Percentiles rank a stretch among this genome's conserved stretches.
phyloP scores from a whole-genome alignment of 2,113 vertebrate species.

The Stegostoma tigrinum region DNA sequence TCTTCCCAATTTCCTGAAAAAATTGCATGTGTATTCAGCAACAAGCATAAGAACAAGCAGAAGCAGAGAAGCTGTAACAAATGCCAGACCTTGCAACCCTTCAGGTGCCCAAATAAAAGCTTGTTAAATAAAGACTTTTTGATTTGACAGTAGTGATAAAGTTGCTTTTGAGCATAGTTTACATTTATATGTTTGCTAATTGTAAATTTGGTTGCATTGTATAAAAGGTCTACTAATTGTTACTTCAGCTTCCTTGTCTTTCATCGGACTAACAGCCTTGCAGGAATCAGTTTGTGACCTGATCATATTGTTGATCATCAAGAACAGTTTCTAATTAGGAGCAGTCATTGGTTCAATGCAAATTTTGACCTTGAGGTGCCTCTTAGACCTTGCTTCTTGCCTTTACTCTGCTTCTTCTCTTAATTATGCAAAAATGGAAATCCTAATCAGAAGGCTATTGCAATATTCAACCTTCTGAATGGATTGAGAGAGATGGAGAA shows the following conservation, averaged over 20 bases:
- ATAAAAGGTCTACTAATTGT: not conserved
- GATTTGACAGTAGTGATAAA: not conserved
- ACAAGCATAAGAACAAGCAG: not conserved
- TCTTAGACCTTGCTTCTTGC: not conserved
- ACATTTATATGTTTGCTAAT: not conserved
- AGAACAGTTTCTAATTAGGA: not conserved
- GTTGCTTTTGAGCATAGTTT: not conserved
- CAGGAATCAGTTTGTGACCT: not conserved
- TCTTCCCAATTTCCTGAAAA: not conserved
- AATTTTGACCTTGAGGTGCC: not conserved
- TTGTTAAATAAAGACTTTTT: not conserved
- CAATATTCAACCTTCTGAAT: not conserved
- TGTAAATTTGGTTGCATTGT: not conserved
- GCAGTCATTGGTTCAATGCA: not conserved
- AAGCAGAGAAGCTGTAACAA: not conserved
- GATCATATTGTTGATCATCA: not conserved
- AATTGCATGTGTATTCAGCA: not conserved
- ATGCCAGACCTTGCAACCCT: not conserved
- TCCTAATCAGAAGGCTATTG: not conserved
- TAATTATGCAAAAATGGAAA: not conserved
- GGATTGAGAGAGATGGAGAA: not conserved
- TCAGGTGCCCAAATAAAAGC: not conserved
- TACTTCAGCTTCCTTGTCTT: not conserved
- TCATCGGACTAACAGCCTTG: not conserved
- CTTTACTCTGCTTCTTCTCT: not conserved